Base-by-base conservation (phyloP, 2,113 vertebrate genomes). In the Phrynocephalus versicolor region DNA sequence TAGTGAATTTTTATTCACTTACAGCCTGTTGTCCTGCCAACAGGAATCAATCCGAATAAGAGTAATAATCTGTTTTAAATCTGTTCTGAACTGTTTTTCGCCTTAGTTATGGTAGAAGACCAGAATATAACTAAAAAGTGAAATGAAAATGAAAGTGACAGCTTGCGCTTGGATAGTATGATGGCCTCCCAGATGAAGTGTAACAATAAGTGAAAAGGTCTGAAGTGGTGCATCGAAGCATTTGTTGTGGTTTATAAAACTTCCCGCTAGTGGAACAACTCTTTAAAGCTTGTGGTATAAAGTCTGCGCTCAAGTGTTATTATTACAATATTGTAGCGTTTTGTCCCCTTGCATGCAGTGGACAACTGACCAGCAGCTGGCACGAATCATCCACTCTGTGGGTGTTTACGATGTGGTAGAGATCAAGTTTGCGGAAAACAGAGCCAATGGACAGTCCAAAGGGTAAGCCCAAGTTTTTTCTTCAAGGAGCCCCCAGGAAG, bases 371-470 rank as follows among this genome's bases (percentile, higher is more conserved):
- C 96, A 95, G 84, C 98, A 99, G 92, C 95, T 99, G 86, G 95
- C 95, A 70, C 89, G 93, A 65, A 94, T 97, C 92, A 98, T 97
- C 88, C 96, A 95, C 75, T 96, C 94, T 0, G 83, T 98, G 23
- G 98, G 98, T 2, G 98, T 99, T 90, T 97, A 94, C 27, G 98
- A 99, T 23, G 95, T 98, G 10, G 92, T 95, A 91, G 98, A 99
- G 67, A 95, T 99, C 80, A 99, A 98, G 88, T 99, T 99, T 69
- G 97, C 98, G 1, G 98, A 99, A 90, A 99, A 99, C 92, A 92
- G 96, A 95, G 96, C 95, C 62, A 99, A 99, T 91, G 98, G 98
- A 91, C 98, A 98, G 91, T 99, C 98, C 3, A 98, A 98, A 96
- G 98, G 98, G 98, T 99, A 90, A 98, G 97, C 9, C 13, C 62